Percentiles rank a stretch among this genome's conserved stretches.
Evolutionary conservation across 2,113 vertebrate species (phyloP).

Genomic region (Gallinago jamesoni): DNA sequence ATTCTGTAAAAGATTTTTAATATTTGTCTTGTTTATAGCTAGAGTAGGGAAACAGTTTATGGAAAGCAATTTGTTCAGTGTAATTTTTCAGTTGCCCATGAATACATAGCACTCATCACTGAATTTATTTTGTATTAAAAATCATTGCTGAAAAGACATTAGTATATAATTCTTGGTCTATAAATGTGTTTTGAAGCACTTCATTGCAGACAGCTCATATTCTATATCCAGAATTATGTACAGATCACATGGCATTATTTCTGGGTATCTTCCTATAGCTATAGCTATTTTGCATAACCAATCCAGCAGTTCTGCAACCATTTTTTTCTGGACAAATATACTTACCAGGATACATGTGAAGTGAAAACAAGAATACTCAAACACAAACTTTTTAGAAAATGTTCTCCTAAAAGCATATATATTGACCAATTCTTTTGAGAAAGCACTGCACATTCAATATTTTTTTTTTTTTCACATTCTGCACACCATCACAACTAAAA

Average conservation of each 20-base stretch:
- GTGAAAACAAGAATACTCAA: neutral
- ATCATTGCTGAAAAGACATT: neutral
- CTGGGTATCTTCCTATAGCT: neutral
- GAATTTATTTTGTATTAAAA: constrained; percentile 24
- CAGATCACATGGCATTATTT: neutral
- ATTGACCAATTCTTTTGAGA: neutral
- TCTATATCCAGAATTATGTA: neutral
- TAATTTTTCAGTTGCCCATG: neutral
- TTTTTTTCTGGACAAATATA: neutral
- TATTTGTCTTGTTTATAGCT: neutral
- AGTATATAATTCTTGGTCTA: neutral
- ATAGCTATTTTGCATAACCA: neutral
- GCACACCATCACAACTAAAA: neutral
- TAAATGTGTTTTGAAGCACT: neutral
- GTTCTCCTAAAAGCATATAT: neutral
- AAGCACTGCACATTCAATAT: neutral
- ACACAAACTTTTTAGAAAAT: neutral
- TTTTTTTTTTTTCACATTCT: neutral
- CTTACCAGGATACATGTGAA: neutral
- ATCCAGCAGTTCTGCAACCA: neutral
- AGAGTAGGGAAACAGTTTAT: neutral
- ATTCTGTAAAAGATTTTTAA: neutral
- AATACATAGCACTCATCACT: neutral
- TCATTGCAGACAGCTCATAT: neutral
- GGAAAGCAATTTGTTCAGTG: neutral